Evolutionary conservation across 2,113 vertebrate species (phyloP).

Genomic region (Tichodroma muraria): DNA sequence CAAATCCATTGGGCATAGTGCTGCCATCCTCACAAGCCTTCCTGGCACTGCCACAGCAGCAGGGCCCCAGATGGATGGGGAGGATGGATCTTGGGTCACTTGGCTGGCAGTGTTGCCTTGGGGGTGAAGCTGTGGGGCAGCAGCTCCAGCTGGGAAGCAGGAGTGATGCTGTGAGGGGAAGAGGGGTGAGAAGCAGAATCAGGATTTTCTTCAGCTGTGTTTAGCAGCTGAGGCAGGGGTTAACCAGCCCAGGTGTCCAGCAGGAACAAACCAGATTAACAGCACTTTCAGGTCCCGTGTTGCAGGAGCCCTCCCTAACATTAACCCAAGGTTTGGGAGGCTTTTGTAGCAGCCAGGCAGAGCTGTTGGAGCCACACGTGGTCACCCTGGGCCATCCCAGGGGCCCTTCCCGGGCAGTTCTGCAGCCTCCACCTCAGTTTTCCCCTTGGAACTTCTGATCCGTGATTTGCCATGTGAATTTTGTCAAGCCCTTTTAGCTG

Average conservation of each 20-base stretch:
- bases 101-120: not conserved
- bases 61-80: fast-evolving
- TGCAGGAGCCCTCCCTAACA: not conserved
- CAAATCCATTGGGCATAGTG: not conserved
- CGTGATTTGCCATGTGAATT: fast-evolving
- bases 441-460: not conserved
- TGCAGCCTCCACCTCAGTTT: not conserved
- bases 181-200: not conserved
- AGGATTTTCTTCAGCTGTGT: not conserved
- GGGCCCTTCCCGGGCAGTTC: fast-evolving
- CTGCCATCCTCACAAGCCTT: not conserved
- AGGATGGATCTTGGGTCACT: not conserved
- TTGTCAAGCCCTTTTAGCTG: not conserved
- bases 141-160: not conserved
- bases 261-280: not conserved
- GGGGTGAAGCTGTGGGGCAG: not conserved
- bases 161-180: not conserved
- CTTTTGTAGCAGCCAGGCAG: fast-evolving
- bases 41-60: not conserved
- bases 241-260: not conserved
- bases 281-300: not conserved
- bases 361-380: fast-evolving
- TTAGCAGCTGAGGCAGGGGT: not conserved
- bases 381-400: not conserved
- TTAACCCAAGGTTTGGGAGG: not conserved